Evolutionary conservation across 2,113 vertebrate genomes (phyloP).

Genomic region (Oreochromis niloticus): DNA sequence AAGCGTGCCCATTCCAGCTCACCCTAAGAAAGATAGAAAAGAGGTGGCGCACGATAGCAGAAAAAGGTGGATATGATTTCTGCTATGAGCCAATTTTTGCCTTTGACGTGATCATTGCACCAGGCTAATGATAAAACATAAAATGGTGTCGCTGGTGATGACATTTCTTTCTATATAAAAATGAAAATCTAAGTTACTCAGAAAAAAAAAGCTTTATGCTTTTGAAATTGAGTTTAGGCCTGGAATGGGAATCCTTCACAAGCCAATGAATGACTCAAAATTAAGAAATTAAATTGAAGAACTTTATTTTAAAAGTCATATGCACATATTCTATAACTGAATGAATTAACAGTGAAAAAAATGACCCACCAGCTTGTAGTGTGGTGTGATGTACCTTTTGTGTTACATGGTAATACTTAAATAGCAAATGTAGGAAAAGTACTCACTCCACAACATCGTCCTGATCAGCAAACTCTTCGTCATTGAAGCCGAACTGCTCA

Average conservation of each 20-base stretch:
- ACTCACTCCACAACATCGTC: constrained; percentile 99
- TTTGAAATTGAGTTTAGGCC: neutral
- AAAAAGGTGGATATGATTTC: neutral
- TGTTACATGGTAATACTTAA: constrained; percentile 5
- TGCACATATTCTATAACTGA: neutral
- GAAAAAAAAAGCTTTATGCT: neutral
- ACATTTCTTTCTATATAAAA: neutral
- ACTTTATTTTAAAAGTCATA: neutral
- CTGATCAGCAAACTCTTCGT: constrained; percentile 99
- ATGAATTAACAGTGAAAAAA: neutral
- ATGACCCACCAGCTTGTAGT: neutral
- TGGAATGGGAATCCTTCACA: neutral
- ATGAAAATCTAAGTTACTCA: neutral
- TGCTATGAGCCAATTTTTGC: neutral
- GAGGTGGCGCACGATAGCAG: constrained; percentile 18
- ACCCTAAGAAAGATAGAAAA: neutral
- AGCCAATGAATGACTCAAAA: neutral
- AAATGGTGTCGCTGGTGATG: neutral
- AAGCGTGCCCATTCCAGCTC: neutral
- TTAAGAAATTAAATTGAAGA: neutral
- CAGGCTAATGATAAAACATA: neutral
- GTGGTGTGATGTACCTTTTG: constrained; percentile 14
- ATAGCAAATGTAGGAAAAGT: constrained; percentile 63
- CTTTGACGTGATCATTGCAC: neutral
- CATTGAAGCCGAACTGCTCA: constrained; percentile 99